phyloP scores from a whole-genome alignment of 2,888 invertebrate species.

The Entomobrya multifasciata region DNA sequence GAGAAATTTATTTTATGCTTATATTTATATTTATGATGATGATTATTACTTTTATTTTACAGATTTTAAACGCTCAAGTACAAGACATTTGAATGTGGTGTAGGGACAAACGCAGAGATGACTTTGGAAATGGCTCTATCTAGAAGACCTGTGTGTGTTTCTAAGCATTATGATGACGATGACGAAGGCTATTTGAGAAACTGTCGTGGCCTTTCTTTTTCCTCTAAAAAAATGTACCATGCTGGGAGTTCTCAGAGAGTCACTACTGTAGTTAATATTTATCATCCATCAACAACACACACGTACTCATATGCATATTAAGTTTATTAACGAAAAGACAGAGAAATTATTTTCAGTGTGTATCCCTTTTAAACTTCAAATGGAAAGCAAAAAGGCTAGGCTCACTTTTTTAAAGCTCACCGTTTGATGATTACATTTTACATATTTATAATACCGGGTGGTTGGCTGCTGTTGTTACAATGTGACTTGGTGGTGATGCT shows the following conservation, averaged over 20 bases:
- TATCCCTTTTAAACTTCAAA: neutral
- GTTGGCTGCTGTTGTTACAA: conserved; percentile 39
- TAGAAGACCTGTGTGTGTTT: neutral
- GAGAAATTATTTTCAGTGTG: conserved; percentile 41
- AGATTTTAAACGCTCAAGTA: neutral
- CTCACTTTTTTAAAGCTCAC: neutral
- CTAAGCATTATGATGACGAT: conserved; percentile 10
- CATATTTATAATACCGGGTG: conserved; percentile 61
- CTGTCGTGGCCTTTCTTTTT: conserved; percentile 27
- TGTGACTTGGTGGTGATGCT: conserved; percentile 44
- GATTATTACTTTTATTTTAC: conserved; percentile 20
- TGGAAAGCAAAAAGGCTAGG: neutral
- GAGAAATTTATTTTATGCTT: conserved; percentile 18
- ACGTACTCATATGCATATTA: conserved; percentile 36
- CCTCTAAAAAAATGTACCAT: conserved; percentile 53
- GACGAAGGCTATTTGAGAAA: conserved; percentile 14
- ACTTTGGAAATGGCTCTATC: too few species aligned
- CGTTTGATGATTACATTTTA: conserved; percentile 60
- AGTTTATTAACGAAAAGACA: conserved; percentile 17
- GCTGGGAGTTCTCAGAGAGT: conserved; percentile 58
- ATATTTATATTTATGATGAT: conserved; percentile 41
- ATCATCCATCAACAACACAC: conserved; percentile 40
- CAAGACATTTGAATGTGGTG: neutral
- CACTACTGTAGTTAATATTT: conserved; percentile 53
- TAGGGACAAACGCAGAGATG: neutral